Percentiles rank a stretch among this genome's conserved stretches.
Conservation (phyloP, 2,113 vertebrate species). For the Todiramphus chloris region DNA sequence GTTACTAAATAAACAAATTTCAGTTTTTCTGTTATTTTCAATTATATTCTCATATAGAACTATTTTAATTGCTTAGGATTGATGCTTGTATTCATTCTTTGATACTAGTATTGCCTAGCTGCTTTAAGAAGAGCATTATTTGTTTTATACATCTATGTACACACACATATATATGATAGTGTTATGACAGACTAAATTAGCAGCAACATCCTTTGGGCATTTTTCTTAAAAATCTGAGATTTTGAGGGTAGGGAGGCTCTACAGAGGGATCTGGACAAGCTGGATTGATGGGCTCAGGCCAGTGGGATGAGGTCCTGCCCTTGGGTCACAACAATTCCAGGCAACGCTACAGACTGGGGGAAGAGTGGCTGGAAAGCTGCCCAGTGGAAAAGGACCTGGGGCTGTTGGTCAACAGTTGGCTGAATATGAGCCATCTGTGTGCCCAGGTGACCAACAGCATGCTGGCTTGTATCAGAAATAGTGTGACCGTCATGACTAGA, state of each 20-base stretch:
- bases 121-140: neutral
- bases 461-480: neutral
- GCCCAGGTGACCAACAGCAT: no score
- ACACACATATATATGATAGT: neutral
- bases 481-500: neutral
- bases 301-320: neutral
- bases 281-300: neutral
- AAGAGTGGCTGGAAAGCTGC: neutral
- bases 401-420: no score
- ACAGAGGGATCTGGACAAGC: neutral
- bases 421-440: neutral
- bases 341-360: neutral
- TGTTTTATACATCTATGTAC: neutral
- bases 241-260: neutral
- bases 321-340: neutral
- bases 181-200: neutral
- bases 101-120: neutral
- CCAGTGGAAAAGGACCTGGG: neutral
- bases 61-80: neutral
- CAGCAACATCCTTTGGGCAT: neutral
- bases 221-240: neutral
- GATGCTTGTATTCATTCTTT: neutral
- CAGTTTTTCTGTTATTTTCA: neutral
- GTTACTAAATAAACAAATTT: neutral
- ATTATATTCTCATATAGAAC: neutral